Evolutionary conservation across 2,797 vertebrate genomes (phyloP).

Genomic region (Hydrolagus colliei): DNA sequence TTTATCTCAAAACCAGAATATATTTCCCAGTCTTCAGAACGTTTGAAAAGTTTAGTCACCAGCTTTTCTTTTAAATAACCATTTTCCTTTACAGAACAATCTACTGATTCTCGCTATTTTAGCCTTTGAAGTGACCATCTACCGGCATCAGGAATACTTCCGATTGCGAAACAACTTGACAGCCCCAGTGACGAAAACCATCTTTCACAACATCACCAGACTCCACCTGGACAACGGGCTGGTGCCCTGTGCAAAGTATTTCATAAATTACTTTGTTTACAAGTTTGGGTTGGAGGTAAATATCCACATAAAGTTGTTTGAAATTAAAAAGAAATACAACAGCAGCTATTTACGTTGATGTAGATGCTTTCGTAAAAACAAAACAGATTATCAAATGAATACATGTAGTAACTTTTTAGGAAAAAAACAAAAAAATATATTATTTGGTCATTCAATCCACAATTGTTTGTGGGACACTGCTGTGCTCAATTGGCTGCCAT

Average conservation of each 20-base stretch:
- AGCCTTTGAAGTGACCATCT: slow-evolving; percentile 91
- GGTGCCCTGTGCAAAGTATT: slow-evolving; percentile 85
- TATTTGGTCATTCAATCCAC: too few relatives aligned
- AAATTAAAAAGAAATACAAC: background rate
- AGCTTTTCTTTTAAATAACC: background rate
- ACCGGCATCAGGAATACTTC: slow-evolving; percentile 87
- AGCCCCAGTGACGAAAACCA: slow-evolving; percentile 76
- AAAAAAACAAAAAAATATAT: too few relatives aligned
- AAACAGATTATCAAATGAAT: background rate
- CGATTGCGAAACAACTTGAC: slow-evolving; percentile 83
- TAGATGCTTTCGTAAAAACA: background rate
- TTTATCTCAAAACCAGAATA: background rate
- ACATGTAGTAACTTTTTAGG: too few relatives aligned
- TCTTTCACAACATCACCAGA: slow-evolving; percentile 89
- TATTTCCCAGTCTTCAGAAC: background rate
- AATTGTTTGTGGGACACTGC: too few relatives aligned
- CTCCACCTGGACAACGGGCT: slow-evolving; percentile 87
- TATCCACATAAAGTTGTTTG: slow-evolving; percentile 12
- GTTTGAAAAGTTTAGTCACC: background rate
- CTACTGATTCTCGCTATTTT: slow-evolving; percentile 85
- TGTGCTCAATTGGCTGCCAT: too few relatives aligned
- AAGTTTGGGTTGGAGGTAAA: slow-evolving; percentile 93
- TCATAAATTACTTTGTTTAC: slow-evolving; percentile 97
- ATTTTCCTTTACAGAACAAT: slow-evolving; percentile 67
- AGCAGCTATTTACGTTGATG: background rate